A percentile compares a stretch with the other conserved stretches of the same genome.
These are phyloP conservation scores for Stictonetta naevosa DNA, from an alignment of 2,113 vertebrate species.

Conservation along the genomic window DNA sequence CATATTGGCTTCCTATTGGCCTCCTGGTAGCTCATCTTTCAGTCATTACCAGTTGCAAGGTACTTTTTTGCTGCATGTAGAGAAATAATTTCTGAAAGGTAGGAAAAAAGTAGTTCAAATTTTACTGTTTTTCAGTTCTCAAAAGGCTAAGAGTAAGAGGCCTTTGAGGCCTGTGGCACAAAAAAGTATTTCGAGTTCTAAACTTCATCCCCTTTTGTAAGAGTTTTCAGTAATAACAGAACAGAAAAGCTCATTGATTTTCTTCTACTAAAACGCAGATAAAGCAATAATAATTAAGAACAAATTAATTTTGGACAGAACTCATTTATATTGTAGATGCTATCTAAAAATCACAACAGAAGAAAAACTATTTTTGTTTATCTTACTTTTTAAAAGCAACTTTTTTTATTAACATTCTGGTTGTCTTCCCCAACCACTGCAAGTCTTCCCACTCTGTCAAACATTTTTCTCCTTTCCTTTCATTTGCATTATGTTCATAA, in stretches of 20 bases:
- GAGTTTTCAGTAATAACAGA: background rate
- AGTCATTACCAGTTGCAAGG: background rate
- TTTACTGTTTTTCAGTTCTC: background rate
- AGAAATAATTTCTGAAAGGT: background rate
- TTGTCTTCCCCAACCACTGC: background rate
- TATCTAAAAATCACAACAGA: background rate
- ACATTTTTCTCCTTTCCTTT: background rate
- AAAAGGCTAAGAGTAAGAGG: background rate
- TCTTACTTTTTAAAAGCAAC: background rate
- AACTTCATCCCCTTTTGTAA: background rate
- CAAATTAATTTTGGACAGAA: background rate
- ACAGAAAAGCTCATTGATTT: background rate
- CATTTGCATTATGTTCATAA: background rate
- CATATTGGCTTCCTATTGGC: too few species aligned
- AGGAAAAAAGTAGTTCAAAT: background rate
- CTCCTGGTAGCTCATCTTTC: background rate
- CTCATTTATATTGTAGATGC: background rate
- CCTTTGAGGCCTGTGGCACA: background rate
- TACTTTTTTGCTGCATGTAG: background rate
- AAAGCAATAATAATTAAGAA: background rate
- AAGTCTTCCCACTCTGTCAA: background rate
- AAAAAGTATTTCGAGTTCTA: background rate
- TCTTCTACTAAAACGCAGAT: background rate
- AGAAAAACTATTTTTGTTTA: background rate
- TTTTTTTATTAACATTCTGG: background rate